Base-by-base conservation (phyloP, 1,140 invertebrate genomes). In the Trichonephila clavipes region DNA sequence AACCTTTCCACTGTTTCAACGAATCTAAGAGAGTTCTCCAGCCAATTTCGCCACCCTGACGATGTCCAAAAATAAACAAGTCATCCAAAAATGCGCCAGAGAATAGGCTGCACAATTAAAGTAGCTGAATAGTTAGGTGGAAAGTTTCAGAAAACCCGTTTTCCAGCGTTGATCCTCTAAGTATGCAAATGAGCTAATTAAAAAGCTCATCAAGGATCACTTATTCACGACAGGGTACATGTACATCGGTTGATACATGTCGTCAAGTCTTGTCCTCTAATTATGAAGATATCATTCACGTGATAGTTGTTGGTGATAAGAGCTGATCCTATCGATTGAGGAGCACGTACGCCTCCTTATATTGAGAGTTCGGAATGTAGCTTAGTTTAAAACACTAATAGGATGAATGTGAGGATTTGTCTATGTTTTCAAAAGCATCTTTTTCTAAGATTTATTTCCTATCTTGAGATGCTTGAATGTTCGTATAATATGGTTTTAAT, bases 141-240 rank as follows among this genome's bases (percentile, higher is more conserved):
- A 77, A 77, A 77, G 24, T 72, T 77, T 14, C 69, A 34, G 28
- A 28, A 40, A 77, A 16, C 69, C 69, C 28, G 14, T 77, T 77
- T 28, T 28, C 16, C 16, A 77, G 69, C 28, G 69, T 34, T 40
- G 28, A 40, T 77, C 28, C 28, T 77, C 69, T 77, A 77, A 18
- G 28, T 28, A 34, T 77, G 89, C 72, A 90, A 90, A 90, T 90
- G 69, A 90, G 89, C 89, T 90, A 81, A 90, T 90, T 90, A 90
- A 90, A 90, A 81, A 81, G n/a, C 89, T 90, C 64, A 72, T 72
- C 88, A 89, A 69, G 62, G 21, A 72, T 72, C 44, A 89, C 88
- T 72, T 51, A 51, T 34, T 51, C 88, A 51, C n/a, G 66, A 24
- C 88, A 16, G 14, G 24, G 64, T 89, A 66, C 88, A 10, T 24